Conservation (phyloP, 2,113 vertebrate species). For the Rana temporaria region DNA sequence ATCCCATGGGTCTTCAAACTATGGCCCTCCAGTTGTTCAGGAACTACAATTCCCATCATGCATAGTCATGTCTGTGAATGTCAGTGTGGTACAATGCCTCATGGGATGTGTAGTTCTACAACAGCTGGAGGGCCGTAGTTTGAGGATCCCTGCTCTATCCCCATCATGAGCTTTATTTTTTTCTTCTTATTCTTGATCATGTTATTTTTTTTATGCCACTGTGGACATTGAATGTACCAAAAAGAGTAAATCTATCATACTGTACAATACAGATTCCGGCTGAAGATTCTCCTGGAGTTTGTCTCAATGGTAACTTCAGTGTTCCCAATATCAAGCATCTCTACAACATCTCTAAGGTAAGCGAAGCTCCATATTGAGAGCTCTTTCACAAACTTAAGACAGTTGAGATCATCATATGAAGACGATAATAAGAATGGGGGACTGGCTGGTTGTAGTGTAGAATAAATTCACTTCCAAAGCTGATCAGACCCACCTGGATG, state of each 20-base stretch:
- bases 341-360: conserved; percentile 23
- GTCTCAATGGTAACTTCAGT: background rate
- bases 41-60: too few species aligned
- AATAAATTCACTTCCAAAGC: background rate
- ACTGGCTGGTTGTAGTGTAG: background rate
- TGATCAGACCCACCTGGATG: too few species aligned
- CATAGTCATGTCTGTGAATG: too few species aligned
- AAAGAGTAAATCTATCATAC: background rate
- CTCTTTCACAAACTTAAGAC: background rate
- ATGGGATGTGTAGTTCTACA: too few species aligned
- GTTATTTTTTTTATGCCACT: background rate
- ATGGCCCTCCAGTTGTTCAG: too few species aligned
- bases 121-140: too few species aligned
- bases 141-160: too few species aligned
- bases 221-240: background rate
- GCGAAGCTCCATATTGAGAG: background rate
- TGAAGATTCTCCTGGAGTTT: background rate
- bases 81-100: too few species aligned
- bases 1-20: too few species aligned
- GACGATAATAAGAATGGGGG: background rate
- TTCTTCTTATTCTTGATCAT: background rate
- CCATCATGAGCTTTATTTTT: background rate
- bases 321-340: background rate
- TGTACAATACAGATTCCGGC: background rate
- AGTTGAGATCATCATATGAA: background rate